Evolutionary conservation across 2,797 vertebrate species (phyloP).

Genomic region (Ctenosaura bakeri): DNA sequence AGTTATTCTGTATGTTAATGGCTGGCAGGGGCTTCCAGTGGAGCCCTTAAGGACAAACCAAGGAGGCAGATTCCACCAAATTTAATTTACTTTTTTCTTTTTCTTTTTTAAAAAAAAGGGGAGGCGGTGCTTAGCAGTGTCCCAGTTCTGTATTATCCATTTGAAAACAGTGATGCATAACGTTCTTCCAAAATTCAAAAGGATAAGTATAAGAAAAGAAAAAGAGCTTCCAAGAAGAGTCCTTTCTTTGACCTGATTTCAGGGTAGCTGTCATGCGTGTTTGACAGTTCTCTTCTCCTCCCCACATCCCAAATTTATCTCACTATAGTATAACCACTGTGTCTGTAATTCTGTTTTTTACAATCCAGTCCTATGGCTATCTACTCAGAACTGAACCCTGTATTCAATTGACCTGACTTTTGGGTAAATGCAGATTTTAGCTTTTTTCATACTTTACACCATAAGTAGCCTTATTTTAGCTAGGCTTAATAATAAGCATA

Average conservation of each 20-base stretch:
- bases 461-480: not conserved
- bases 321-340: constrained; percentile 8
- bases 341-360: constrained; percentile 4
- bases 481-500: not conserved
- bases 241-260: constrained; percentile 55
- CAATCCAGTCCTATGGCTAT: not conserved
- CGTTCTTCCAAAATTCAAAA: constrained; percentile 57
- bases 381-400: not conserved
- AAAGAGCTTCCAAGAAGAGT: constrained; percentile 49
- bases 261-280: constrained; percentile 2
- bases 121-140: not conserved
- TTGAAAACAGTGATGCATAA: constrained; percentile 39
- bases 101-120: constrained; percentile 36
- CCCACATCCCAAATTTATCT: not conserved
- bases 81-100: not conserved
- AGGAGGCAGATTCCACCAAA: constrained; percentile 56
- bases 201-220: constrained; percentile 6
- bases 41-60: constrained; percentile 60
- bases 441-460: not conserved
- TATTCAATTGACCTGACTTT: not conserved
- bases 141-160: constrained; percentile 41
- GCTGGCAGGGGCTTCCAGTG: constrained; percentile 39
- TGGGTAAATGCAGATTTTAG: not conserved
- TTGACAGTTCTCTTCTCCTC: constrained; percentile 35
- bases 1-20: constrained; percentile 43